phyloP scores from a whole-genome alignment of 1,140 invertebrate species.

The Scaptomyza hsui region DNA sequence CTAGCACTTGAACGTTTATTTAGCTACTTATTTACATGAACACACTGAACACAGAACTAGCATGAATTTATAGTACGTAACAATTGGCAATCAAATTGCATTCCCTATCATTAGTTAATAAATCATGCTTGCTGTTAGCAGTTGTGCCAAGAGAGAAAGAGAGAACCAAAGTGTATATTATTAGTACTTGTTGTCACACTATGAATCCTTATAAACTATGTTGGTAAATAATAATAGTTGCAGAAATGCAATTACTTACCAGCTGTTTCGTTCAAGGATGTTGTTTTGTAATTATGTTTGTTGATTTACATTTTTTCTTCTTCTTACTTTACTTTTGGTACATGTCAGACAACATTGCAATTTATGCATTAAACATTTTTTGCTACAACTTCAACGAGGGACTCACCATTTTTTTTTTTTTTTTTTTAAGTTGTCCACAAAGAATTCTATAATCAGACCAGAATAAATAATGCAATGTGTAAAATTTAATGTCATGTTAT shows the following conservation, averaged over 20 bases:
- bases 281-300: not conserved
- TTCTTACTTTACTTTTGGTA: not conserved
- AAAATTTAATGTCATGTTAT: conserved; percentile 9
- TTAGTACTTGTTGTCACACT: not conserved
- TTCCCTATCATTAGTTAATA: not conserved
- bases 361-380: conserved; percentile 1
- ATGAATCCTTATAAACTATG: too few relatives aligned
- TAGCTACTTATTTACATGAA: not conserved
- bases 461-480: conserved; percentile 27
- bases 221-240: too few relatives aligned
- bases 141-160: not conserved
- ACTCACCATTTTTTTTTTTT: not conserved
- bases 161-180: not conserved
- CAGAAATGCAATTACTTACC: not conserved
- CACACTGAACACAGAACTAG: not conserved
- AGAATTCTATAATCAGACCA: conserved; percentile 21
- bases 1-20: not conserved
- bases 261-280: not conserved
- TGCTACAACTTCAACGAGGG: not conserved
- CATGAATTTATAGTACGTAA: not conserved
- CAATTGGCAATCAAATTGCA: not conserved
- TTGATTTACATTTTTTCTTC: too few relatives aligned
- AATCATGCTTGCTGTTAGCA: not conserved
- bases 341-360: not conserved
- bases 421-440: conserved; percentile 1